Evolutionary conservation across 2,888 invertebrate species (phyloP), one percentile per base, ranked within the genome.

Genomic region (Drosophila incognita): DNA sequence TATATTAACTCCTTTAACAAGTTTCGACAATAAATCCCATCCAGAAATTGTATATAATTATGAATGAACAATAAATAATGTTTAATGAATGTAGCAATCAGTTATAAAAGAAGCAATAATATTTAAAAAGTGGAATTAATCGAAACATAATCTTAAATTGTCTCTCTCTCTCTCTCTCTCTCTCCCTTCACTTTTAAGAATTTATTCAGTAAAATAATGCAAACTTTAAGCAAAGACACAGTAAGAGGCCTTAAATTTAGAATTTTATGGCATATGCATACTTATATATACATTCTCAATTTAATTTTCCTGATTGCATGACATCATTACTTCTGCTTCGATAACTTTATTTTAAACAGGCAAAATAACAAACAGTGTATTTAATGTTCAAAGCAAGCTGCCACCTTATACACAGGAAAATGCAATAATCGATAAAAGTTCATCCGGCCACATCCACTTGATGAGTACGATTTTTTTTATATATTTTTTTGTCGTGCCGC

Each of bases 381-480:
- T 70, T 64, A 76, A 80, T 68, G 67, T 29, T 76, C 56, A 80
- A 42, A 62, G 29, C 54, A 49, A 66, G 62, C n/a, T 36, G 24
- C 38, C 7, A 38, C 15, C 57, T 64, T 49, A 11, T 21, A 27
- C 56, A 42, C n/a, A 11, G 40, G 51, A 74, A 88, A 86, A 88
- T 86, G 83, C 83, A 90, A 87, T 86, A 87, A 87, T 87, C 87
- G 82, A 90, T 87, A 87, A 83, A 83, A 76, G 74, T 74, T 77
- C 69, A 73, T 69, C 53, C 63, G 35, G 73, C 69, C 77, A 66
- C 81, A 77, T 67, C 46, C 69, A 66, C 57, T 69, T 69, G 53
- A 51, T 46, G 57, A 64, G 58, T 64, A 63, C 57, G 29, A 2
- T 49, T 31, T 18, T 29, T 40, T 38, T 33, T 38, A 29, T 31